These are phyloP conservation scores for Meghimatium bilineatum DNA, from an alignment of 2,888 invertebrate genomes.

Conservation along the genomic window DNA sequence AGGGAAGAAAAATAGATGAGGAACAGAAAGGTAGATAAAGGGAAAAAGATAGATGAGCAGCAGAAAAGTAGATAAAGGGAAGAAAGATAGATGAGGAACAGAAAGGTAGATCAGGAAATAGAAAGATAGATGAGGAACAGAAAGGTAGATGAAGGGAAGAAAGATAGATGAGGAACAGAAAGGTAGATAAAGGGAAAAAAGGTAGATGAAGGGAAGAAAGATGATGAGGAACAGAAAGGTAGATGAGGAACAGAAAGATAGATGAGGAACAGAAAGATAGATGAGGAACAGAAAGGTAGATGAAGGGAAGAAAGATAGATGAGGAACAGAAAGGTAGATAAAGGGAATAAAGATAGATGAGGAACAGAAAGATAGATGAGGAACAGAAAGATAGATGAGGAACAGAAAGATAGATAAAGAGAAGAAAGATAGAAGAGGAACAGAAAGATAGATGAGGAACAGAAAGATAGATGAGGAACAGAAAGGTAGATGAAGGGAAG, in stretches of 20 bases:
- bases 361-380: background rate
- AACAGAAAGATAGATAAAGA: too few relatives aligned
- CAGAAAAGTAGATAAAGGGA: too few relatives aligned
- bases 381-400: background rate
- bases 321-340: background rate
- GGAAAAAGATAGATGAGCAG: background rate
- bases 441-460: background rate
- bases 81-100: background rate
- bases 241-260: too few relatives aligned
- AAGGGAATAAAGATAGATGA: background rate
- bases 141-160: too few relatives aligned
- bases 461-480: background rate
- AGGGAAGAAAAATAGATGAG: background rate
- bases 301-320: background rate
- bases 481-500: background rate
- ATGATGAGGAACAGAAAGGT: background rate
- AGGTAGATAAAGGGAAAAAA: too few relatives aligned
- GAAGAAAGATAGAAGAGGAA: too few relatives aligned
- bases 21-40: conserved; percentile 1
- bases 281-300: background rate
- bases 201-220: too few relatives aligned
- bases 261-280: too few relatives aligned
- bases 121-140: too few relatives aligned
- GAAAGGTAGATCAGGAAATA: too few relatives aligned
- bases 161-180: too few relatives aligned